Base-by-base conservation (phyloP, 2,888 invertebrate species). In the Sialis fuliginosa region DNA sequence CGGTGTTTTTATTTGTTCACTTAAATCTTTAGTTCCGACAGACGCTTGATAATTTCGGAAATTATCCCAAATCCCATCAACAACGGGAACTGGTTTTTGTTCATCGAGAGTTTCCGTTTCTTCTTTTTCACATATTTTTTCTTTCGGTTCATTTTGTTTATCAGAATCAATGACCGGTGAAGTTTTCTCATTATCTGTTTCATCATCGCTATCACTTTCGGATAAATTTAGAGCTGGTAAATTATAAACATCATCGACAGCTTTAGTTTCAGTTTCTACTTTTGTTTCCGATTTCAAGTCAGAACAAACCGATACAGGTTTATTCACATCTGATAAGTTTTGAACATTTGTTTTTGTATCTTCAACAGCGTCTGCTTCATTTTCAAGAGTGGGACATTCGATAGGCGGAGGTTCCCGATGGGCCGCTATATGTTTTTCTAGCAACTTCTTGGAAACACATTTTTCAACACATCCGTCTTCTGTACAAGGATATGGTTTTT, bases 201-300 rank as follows among this genome's bases (percentile, higher is more conserved):
- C 75, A 51, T 84, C 85, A 49, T 77, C 76, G 52, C 81, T 84
- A 55, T 87, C 88, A 60, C 86, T 86, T 57, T 88, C 88, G 1
- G 87, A 88, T 39, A 89, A 68, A 68, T 88, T 88, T 39, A 87
- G 67, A 3, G 83, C 87, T 4, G 86, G 87, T 47, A 89, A 66
- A 66, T 88, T 77, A 51, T 71, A 71, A 2, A 80, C 71, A 57
- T 80, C 81, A 5, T 77, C 72, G 45, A 75, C 71, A 5, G 63
- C 64, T 55, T 69, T 69, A 3, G 56, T 52, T 49, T 58, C 54
- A 13, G 22, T 22, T 10, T 31, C 47, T n/a, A n/a, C n/a, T 42
- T 54, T 53, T 48, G 60, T 56, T 52, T 72, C 71, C 32, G 66
- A 55, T 33, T 54, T 52, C 22, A 51, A 50, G 51, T 54, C 58